Conservation (phyloP, 2,797 vertebrate genomes). For the Rachycentron canadum region DNA sequence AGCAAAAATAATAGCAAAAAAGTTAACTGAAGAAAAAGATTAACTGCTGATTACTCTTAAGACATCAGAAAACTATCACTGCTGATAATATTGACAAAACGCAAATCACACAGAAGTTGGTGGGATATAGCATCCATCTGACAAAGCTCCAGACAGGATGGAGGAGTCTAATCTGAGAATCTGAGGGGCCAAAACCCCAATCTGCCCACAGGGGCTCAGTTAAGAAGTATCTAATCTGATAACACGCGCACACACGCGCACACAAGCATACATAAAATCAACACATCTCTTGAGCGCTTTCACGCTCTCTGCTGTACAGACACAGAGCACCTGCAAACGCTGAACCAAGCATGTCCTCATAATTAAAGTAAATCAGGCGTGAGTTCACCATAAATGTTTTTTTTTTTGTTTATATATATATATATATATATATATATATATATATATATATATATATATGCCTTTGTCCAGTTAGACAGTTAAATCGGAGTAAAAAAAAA, state of each 20-base stretch:
- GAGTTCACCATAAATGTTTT: slow-evolving; percentile 26
- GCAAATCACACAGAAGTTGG: slow-evolving; percentile 13
- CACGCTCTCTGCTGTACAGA: not conserved
- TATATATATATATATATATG: slow-evolving; percentile 7
- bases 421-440: too few species aligned
- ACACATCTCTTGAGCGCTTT: not conserved
- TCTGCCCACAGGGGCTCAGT: slow-evolving; percentile 39
- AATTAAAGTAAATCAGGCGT: slow-evolving; percentile 25
- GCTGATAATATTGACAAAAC: slow-evolving; percentile 12
- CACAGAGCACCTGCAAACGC: slow-evolving; percentile 5
- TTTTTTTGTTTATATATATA: too few species aligned
- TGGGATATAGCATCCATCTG: slow-evolving; percentile 22
- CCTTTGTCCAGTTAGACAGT: slow-evolving; percentile 15
- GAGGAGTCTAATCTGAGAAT: slow-evolving; percentile 31
- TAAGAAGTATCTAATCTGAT: slow-evolving; percentile 48
- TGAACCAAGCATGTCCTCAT: slow-evolving; percentile 5
- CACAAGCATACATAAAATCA: not conserved
- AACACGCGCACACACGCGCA: not conserved
- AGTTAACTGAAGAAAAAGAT: too few species aligned
- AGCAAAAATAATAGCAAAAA: not conserved
- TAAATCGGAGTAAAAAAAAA: not conserved
- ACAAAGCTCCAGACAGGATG: slow-evolving; percentile 10
- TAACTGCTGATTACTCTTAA: not conserved
- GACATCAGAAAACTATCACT: slow-evolving; percentile 2
- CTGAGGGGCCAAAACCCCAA: slow-evolving; percentile 40